These are phyloP conservation scores for Actinopyga echinites DNA, from an alignment of 53 echinoderm and acorn worm species.

Conservation along the genomic window DNA sequence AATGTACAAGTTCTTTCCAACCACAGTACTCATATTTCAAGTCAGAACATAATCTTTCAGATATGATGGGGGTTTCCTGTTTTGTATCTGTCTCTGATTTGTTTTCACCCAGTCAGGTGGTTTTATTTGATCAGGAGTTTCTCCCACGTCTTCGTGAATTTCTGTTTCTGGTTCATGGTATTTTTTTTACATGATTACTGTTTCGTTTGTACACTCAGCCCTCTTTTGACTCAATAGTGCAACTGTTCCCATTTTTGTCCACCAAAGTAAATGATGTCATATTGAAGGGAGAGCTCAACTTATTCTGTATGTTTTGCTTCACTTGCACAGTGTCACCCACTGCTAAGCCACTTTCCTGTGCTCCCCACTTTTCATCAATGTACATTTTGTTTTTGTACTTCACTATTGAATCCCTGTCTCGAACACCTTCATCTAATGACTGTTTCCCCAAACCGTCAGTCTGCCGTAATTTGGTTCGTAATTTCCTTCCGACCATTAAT, in stretches of 20 bases:
- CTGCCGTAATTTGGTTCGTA: slow-evolving; percentile 54
- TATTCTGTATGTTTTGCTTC: slow-evolving; percentile 46
- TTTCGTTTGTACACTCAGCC: slow-evolving; percentile 57
- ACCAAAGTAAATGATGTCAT: slow-evolving; percentile 50
- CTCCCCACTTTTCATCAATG: slow-evolving; percentile 46
- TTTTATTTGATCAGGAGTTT: no score
- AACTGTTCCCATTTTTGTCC: slow-evolving; percentile 48
- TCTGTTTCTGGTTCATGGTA: slow-evolving; percentile 23
- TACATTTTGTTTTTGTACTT: slow-evolving; percentile 61
- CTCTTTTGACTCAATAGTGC: slow-evolving; percentile 51
- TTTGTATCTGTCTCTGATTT: no score
- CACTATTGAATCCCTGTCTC: slow-evolving; percentile 37
- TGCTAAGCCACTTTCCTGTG: slow-evolving; percentile 22
- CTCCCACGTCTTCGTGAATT: not conserved
- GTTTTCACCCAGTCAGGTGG: no score
- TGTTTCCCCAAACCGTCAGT: not conserved
- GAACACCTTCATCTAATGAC: slow-evolving; percentile 26
- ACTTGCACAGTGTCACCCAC: slow-evolving; percentile 52
- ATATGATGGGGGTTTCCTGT: no score
- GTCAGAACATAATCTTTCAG: no score
- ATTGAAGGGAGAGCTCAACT: slow-evolving; percentile 51
- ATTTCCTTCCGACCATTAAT: slow-evolving; percentile 57
- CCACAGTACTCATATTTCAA: no score
- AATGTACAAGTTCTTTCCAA: no score
- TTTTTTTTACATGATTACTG: slow-evolving; percentile 54